Evolutionary conservation across 2,888 invertebrate species (phyloP).

Genomic region (Chelonus formosanus): DNA sequence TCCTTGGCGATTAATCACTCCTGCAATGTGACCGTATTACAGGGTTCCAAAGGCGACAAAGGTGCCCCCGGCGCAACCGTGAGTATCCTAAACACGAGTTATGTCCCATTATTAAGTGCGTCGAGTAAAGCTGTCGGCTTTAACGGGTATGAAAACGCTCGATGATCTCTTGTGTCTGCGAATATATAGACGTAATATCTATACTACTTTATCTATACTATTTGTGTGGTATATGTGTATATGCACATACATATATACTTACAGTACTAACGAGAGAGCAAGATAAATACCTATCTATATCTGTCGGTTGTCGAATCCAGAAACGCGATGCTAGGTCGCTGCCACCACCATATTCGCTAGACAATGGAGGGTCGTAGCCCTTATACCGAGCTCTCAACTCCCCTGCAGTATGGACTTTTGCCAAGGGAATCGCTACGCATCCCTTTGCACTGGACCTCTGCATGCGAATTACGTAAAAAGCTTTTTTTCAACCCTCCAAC

Average conservation of each 20-base stretch:
- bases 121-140: slow-evolving; percentile 12
- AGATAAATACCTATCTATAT: slow-evolving; percentile 15
- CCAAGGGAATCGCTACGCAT: slow-evolving; percentile 22
- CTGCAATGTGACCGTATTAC: slow-evolving; percentile 57
- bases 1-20: slow-evolving; percentile 37
- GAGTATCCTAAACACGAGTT: slow-evolving; percentile 66
- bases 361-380: slow-evolving; percentile 25
- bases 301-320: slow-evolving; percentile 12
- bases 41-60: slow-evolving; percentile 91
- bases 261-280: neutral
- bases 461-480: slow-evolving; percentile 9
- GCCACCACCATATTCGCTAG: slow-evolving; percentile 20
- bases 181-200: neutral
- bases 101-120: slow-evolving; percentile 20
- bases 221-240: neutral
- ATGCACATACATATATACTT: neutral
- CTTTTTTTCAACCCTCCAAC: slow-evolving; percentile 13
- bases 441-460: slow-evolving; percentile 14
- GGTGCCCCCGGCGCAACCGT: slow-evolving; percentile 86
- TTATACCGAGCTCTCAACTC: slow-evolving; percentile 9
- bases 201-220: neutral
- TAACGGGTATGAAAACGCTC: slow-evolving; percentile 13
- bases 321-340: slow-evolving; percentile 20
- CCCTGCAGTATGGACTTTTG: slow-evolving; percentile 22
- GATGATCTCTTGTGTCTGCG: neutral